Percentiles rank a stretch among this genome's conserved stretches.
Conservation (phyloP, 2,113 vertebrate species). For the Elephas maximus region DNA sequence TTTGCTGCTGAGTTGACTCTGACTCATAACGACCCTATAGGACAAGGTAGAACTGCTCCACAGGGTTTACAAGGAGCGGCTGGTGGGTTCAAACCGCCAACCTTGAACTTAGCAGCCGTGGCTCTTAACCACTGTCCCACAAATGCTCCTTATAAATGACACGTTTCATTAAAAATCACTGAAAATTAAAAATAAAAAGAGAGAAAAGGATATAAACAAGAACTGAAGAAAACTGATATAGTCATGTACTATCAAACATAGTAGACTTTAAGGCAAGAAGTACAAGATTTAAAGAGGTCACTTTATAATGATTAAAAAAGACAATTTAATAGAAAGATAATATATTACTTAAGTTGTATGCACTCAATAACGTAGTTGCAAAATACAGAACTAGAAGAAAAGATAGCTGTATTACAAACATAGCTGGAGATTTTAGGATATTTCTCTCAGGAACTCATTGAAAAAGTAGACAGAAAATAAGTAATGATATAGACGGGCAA, state of each 20-base stretch:
- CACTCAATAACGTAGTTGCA: background rate
- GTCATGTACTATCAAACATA: background rate
- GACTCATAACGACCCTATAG: background rate
- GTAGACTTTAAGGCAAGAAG: background rate
- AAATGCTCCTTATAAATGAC: background rate
- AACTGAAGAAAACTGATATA: background rate
- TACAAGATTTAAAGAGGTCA: background rate
- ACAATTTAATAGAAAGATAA: background rate
- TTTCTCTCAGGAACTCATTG: background rate
- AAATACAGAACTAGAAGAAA: background rate
- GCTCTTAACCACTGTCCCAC: background rate
- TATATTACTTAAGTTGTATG: constrained; percentile 3
- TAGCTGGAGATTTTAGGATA: background rate
- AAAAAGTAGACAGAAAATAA: background rate
- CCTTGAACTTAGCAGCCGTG: too few species aligned
- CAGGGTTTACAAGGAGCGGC: background rate
- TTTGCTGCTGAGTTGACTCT: background rate
- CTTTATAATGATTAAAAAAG: background rate
- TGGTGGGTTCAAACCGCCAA: background rate
- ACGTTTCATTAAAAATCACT: background rate
- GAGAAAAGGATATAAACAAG: background rate
- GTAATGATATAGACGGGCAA: background rate
- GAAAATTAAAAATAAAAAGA: background rate
- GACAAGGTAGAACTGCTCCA: background rate
- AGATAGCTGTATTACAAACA: background rate